Conservation (phyloP, 2,113 vertebrate genomes). For the Eclectus roratus region DNA sequence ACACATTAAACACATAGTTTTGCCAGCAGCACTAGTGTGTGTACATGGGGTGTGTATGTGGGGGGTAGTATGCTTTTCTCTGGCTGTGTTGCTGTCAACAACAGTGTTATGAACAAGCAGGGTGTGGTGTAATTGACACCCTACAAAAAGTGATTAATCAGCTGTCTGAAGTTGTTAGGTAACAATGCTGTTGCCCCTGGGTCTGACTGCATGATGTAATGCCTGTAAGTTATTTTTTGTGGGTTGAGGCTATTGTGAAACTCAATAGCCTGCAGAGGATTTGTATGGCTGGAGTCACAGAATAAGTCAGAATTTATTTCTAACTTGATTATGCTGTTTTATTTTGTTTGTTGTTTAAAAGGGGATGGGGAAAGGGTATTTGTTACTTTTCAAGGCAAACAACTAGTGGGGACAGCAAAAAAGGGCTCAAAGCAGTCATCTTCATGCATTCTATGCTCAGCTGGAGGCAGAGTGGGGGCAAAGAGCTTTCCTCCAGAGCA, state of each 20-base stretch:
- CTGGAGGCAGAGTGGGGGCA: not conserved
- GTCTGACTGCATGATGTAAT: constrained; percentile 25
- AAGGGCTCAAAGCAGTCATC: not conserved
- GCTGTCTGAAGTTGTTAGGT: constrained; percentile 35
- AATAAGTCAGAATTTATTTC: constrained; percentile 4
- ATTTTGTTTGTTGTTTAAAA: constrained; percentile 2
- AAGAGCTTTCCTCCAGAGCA: not conserved
- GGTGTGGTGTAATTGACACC: constrained; percentile 29
- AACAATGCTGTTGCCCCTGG: constrained; percentile 28
- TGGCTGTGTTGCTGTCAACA: constrained; percentile 13
- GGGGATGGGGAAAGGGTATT: not conserved
- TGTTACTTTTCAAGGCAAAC: not conserved
- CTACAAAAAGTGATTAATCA: constrained; percentile 45
- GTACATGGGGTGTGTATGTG: not conserved
- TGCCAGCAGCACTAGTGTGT: not conserved
- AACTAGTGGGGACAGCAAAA: not conserved
- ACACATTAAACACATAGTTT: not conserved
- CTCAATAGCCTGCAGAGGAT: not conserved
- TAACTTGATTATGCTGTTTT: not conserved
- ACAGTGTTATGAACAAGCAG: not conserved
- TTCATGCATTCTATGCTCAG: not conserved
- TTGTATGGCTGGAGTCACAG: not conserved
- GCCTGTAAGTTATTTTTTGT: constrained; percentile 24
- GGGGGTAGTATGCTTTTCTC: not conserved
- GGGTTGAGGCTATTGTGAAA: constrained; percentile 42